Conservation (phyloP, 35 echinoderm and acorn worm species). For the Ptychodera flava region DNA sequence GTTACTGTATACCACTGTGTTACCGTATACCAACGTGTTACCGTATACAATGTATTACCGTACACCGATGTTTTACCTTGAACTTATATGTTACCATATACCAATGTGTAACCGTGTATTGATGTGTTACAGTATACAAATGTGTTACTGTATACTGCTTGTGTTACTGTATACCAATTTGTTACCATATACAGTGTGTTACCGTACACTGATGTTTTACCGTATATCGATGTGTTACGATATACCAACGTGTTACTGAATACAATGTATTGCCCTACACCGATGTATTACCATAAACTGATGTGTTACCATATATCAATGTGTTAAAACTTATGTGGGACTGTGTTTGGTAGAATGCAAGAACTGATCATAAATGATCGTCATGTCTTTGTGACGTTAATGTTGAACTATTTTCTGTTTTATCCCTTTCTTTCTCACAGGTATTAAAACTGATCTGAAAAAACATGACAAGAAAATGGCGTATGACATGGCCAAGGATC, state of each 20-base stretch:
- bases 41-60: too few relatives aligned
- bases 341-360: background rate
- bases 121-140: too few relatives aligned
- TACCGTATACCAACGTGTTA: too few relatives aligned
- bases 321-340: background rate
- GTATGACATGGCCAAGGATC: constrained; percentile 68
- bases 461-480: constrained; percentile 74
- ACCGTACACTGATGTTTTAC: too few relatives aligned
- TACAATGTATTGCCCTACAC: background rate
- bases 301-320: background rate
- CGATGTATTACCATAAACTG: background rate
- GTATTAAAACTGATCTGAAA: constrained; percentile 63
- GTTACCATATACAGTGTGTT: too few relatives aligned
- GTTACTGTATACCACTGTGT: too few relatives aligned
- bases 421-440: constrained; percentile 17
- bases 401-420: background rate
- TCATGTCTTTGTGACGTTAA: background rate
- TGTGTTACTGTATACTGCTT: too few relatives aligned
- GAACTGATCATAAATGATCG: background rate
- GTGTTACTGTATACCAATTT: too few relatives aligned
- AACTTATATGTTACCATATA: too few relatives aligned
- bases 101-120: too few relatives aligned
- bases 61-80: too few relatives aligned
- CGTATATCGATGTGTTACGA: background rate
- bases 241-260: background rate